Conservation (phyloP, 2,797 vertebrate genomes). For the Rhynchonycteris naso region DNA sequence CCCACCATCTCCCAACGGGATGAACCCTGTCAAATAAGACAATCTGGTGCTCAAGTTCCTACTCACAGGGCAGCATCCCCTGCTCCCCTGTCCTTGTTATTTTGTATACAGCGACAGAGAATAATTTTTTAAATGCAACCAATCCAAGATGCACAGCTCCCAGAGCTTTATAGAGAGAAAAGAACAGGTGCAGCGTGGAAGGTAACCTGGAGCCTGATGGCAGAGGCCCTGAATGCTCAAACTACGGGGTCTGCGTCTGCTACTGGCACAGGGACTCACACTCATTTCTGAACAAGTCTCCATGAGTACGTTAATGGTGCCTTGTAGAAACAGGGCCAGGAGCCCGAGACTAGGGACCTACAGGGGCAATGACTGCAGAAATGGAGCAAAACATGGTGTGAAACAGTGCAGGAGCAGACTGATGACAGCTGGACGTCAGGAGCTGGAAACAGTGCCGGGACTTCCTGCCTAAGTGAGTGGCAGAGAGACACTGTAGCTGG, state of each 20-base stretch:
- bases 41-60: neutral
- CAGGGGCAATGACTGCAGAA: neutral
- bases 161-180: neutral
- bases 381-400: neutral
- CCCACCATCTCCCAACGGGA: neutral
- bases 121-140: neutral
- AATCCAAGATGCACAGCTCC: neutral
- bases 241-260: neutral
- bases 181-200: rapidly evolving
- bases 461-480: neutral
- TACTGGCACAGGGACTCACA: neutral
- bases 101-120: neutral
- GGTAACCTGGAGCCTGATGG: neutral
- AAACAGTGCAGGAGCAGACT: neutral
- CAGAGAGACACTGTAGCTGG: neutral
- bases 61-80: neutral
- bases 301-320: neutral
- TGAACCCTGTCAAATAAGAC: neutral
- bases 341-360: neutral
- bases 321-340: neutral
- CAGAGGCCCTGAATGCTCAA: neutral
- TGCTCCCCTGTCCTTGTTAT: neutral
- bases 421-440: neutral
- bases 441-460: neutral
- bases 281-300: neutral